Conservation (phyloP, 2,797 vertebrate species). For the Halcyon badia region DNA sequence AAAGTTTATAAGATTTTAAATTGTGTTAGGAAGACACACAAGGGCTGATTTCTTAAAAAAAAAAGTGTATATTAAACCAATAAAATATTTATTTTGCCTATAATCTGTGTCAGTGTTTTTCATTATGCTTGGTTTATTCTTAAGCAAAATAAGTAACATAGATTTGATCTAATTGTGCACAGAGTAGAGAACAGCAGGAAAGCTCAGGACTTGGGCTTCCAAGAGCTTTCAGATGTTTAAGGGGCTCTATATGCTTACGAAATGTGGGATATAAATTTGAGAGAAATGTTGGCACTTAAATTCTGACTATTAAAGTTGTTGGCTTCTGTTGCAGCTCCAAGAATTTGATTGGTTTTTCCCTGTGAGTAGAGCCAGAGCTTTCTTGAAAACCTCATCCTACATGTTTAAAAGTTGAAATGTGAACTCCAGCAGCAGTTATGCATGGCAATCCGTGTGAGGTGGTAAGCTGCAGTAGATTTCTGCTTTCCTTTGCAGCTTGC, state of each 20-base stretch:
- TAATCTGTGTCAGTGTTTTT: constrained; percentile 49
- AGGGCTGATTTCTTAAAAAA: constrained; percentile 86
- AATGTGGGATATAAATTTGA: neutral
- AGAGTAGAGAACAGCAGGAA: neutral
- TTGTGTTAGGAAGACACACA: constrained; percentile 84
- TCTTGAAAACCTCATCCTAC: neutral
- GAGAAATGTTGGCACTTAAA: neutral
- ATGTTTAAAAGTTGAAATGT: neutral
- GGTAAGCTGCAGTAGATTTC: neutral
- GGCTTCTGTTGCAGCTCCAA: neutral
- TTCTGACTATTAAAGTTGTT: neutral
- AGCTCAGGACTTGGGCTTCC: neutral
- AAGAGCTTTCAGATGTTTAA: neutral
- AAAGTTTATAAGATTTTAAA: constrained; percentile 77
- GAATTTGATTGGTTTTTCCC: neutral
- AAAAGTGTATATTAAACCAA: constrained; percentile 85
- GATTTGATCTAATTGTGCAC: neutral
- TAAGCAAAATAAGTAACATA: neutral
- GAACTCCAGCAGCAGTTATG: neutral
- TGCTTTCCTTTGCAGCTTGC: neutral
- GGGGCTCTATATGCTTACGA: neutral
- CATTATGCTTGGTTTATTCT: neutral
- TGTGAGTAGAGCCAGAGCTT: neutral
- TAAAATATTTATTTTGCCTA: constrained; percentile 99
- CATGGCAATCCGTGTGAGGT: rapidly evolving